These are phyloP conservation scores for Calidris pugnax DNA, from an alignment of 2,113 vertebrate species.

Conservation along the genomic window DNA sequence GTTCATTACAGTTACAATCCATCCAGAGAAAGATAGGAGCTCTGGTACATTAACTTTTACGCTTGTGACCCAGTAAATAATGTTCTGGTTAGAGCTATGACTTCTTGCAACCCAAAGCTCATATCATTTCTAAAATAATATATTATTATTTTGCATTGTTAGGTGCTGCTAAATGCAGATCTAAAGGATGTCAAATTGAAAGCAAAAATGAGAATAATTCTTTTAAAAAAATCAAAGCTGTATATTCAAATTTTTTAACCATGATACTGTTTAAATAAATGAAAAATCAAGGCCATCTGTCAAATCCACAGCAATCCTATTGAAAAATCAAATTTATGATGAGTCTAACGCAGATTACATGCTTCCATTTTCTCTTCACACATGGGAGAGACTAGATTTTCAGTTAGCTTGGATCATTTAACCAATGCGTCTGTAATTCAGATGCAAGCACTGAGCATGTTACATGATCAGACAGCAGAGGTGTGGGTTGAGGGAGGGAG, in stretches of 20 bases:
- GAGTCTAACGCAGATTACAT: not conserved
- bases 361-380: conserved; percentile 16
- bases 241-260: not conserved
- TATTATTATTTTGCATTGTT: not conserved
- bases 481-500: not conserved
- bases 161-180: not conserved
- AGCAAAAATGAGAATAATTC: not conserved
- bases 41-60: conserved; percentile 88
- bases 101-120: conserved; percentile 62
- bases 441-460: not conserved
- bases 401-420: conserved; percentile 8
- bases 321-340: not conserved
- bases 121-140: conserved; percentile 33
- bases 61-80: conserved; percentile 86
- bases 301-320: not conserved
- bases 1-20: conserved; percentile 84
- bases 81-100: conserved; percentile 77
- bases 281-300: not conserved
- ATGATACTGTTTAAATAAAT: not conserved
- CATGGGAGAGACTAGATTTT: conserved; percentile 15
- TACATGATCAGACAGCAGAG: not conserved
- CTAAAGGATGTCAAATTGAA: not conserved
- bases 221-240: not conserved
- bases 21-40: conserved; percentile 80
- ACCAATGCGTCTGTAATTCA: not conserved